These are phyloP conservation scores for Macrosteles quadrilineatus DNA, from an alignment of 1,140 invertebrate species.

Conservation along the genomic window DNA sequence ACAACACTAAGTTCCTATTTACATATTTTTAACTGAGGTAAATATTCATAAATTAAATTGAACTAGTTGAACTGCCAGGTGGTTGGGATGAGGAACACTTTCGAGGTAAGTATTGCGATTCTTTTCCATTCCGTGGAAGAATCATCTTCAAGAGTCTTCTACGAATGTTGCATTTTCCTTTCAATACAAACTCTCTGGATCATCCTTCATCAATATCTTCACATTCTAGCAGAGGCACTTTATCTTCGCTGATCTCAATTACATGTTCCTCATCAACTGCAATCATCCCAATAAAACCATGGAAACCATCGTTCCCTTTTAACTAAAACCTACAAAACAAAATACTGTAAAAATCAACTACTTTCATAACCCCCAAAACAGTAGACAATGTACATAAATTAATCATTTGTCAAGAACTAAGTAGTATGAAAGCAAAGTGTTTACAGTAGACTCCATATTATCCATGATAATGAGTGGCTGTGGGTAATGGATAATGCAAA, in stretches of 20 bases:
- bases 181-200: no score
- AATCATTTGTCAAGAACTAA: neutral
- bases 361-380: neutral
- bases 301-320: constrained; percentile 23
- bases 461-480: neutral
- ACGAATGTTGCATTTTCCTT: no score
- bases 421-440: neutral
- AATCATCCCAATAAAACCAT: constrained; percentile 31
- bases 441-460: neutral
- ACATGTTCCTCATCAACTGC: constrained; percentile 27
- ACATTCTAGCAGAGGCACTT: constrained; percentile 29
- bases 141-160: no score
- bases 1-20: no score
- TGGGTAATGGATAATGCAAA: no score
- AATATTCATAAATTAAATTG: no score
- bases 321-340: constrained; percentile 17
- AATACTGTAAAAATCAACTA: constrained; percentile 9
- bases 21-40: no score
- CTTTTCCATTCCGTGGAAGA: no score
- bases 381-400: neutral
- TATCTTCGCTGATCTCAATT: constrained; percentile 26
- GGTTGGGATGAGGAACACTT: no score
- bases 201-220: constrained; percentile 28
- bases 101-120: no score
- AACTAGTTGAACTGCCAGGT: no score